Conservation (phyloP, 2,797 vertebrate genomes). For the Myoxocephalus aenaeus region DNA sequence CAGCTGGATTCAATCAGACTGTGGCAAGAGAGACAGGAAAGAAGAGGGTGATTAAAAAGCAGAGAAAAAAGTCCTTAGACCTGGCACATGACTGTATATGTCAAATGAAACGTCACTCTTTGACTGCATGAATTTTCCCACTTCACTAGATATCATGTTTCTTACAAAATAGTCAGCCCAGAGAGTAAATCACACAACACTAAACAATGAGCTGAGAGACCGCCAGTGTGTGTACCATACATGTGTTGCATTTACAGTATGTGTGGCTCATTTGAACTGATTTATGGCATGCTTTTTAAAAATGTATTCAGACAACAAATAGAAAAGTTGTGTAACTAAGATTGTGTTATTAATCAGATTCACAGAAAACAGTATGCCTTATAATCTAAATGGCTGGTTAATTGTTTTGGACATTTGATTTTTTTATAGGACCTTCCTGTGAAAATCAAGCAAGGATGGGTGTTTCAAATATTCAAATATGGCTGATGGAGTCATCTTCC, state of each 20-base stretch:
- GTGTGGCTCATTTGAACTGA: neutral
- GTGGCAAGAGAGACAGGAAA: conserved; percentile 61
- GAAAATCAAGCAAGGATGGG: conserved; percentile 13
- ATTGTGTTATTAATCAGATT: conserved; percentile 2
- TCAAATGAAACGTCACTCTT: conserved; percentile 61
- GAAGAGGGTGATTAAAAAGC: conserved; percentile 70
- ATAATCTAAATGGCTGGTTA: neutral
- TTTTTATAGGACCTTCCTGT: conserved; percentile 3
- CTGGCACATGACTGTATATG: conserved; percentile 55
- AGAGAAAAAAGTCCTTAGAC: conserved; percentile 60
- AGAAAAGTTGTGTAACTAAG: neutral
- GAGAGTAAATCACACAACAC: conserved; percentile 3
- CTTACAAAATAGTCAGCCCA: conserved; percentile 6
- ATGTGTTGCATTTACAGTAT: neutral
- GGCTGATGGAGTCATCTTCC: conserved; percentile 40
- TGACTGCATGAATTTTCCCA: conserved; percentile 43
- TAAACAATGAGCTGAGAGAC: conserved; percentile 2
- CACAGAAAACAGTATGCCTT: neutral
- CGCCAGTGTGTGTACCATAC: neutral
- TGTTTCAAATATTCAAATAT: conserved; percentile 53
- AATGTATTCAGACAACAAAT: neutral
- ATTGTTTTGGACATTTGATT: neutral
- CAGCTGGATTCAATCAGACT: conserved; percentile 78
- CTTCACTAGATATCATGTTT: conserved; percentile 14
- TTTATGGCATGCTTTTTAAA: neutral